phyloP scores from a whole-genome alignment of 2,888 invertebrate genomes.

The Eristalinus aeneus region DNA sequence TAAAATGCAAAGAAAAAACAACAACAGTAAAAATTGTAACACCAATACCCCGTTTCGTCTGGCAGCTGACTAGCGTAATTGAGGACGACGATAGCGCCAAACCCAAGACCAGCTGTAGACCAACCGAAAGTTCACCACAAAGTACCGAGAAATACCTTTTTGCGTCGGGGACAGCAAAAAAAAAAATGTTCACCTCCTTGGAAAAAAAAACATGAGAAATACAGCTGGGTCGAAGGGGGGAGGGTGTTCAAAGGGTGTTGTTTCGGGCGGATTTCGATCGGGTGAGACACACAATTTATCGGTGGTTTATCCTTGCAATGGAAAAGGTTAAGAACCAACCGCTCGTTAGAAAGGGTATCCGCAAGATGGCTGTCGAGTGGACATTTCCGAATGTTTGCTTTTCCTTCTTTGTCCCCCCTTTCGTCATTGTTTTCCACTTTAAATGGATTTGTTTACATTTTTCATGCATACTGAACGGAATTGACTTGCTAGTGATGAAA shows the following conservation, averaged over 20 bases:
- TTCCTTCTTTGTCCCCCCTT: not conserved
- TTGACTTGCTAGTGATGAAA: conserved; percentile 31
- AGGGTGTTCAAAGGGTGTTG: conserved; percentile 23
- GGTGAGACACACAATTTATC: conserved; percentile 43
- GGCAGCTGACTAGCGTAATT: conserved; percentile 26
- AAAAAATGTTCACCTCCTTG: conserved; percentile 25
- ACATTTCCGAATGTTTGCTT: not conserved
- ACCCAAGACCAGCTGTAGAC: conserved; percentile 59
- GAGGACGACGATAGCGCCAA: conserved; percentile 42
- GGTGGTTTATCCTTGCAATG: conserved; percentile 38
- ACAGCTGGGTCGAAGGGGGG: not conserved
- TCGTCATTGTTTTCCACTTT: not conserved
- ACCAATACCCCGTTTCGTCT: conserved; percentile 48
- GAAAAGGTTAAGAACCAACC: conserved; percentile 27
- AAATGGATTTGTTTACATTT: conserved; percentile 45
- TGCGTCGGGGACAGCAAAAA: conserved; percentile 23
- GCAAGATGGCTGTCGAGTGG: not conserved
- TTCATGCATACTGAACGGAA: conserved; percentile 13
- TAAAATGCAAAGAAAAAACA: conserved; percentile 47
- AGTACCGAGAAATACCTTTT: conserved; percentile 56
- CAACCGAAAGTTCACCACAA: conserved; percentile 63
- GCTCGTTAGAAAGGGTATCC: not conserved
- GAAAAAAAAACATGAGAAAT: conserved; percentile 6
- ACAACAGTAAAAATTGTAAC: not conserved
- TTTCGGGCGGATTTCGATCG: conserved; percentile 32